A percentile compares a stretch with the other conserved stretches of the same genome.
Evolutionary conservation across 2,797 vertebrate genomes (phyloP).

Genomic region (Eidolon dupreanum): DNA sequence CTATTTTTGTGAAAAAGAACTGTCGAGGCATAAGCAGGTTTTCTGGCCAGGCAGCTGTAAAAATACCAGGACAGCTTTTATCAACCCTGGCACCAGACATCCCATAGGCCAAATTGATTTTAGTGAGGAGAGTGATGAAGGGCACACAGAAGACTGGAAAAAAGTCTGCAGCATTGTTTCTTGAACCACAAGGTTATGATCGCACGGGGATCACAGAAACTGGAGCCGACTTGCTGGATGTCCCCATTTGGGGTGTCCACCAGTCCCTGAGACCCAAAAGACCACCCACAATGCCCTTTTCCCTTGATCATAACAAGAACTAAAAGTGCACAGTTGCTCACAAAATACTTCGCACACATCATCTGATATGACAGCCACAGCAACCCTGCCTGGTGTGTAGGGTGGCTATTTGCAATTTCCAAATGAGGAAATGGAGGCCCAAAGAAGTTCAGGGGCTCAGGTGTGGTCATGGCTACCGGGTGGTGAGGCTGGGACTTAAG

Average conservation of each 20-base stretch:
- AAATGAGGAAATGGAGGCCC: not conserved
- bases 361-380: not conserved
- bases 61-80: constrained; percentile 44
- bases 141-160: not conserved
- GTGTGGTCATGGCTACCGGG: not conserved
- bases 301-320: constrained; percentile 17
- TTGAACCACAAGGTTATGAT: not conserved
- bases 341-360: not conserved
- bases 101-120: not conserved
- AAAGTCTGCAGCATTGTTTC: not conserved
- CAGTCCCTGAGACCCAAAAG: not conserved
- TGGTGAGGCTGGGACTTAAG: not conserved
- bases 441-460: not conserved
- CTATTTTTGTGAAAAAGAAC: not conserved
- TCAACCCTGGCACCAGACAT: constrained; percentile 52
- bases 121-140: not conserved
- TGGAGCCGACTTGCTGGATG: not conserved
- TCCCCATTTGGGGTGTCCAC: not conserved
- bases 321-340: not conserved
- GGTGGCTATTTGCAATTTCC: not conserved
- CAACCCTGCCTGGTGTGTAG: not conserved
- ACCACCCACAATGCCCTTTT: constrained; percentile 44
- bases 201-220: not conserved
- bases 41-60: constrained; percentile 27
- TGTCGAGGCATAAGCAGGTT: not conserved